Evolutionary conservation across 1,140 invertebrate genomes (phyloP), one percentile per base, ranked within the genome.

Genomic region (Drosophila orosa): DNA sequence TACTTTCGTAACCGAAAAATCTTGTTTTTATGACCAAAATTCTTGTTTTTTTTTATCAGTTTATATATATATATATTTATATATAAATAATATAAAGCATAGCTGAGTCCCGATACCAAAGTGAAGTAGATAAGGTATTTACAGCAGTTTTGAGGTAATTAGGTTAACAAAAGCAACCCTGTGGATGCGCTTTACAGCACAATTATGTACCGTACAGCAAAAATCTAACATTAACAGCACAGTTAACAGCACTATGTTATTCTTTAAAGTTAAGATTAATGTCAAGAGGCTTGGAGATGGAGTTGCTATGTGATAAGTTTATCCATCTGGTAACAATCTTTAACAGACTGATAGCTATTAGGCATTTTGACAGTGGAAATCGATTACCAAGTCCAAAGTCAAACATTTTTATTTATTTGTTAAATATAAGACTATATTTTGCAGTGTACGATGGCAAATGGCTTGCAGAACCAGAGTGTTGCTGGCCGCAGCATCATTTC

Each of bases 401-500:
- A 9, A 1, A 10, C 4, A 2, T 5, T 42, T 42, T 19, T 12
- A 19, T 42, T 42, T 5, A 22, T 5, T 5, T 6, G 6, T 12
- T 1, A 42, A 22, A 22, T 22, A 9, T 2, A 0, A 6, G 0
- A 45, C 7, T 15, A 45, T 45, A 24, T 24, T 24, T 15, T 15
- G 9, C 24, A 65, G 69, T 75, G 73, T 58, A 75, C 8, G 13
- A 54, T 45, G 19, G 22, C 37, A 57, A 55, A 39, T 68, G 33
- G 12, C 31, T 27, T 10, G 25, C 17, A 52, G 37, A 61, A 37
- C 25, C 35, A 44, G 9, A 62, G 68, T 60, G 39, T 48, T 31
- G 57, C 22, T 57, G 48, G 52, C 27, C 66, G 67, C 68, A 72
- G 78, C 67, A 68, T 68, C 63, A 68, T 57, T 87, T 87, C 73